A percentile compares a stretch with the other conserved stretches of the same genome.
These are phyloP conservation scores for Trematocara nigrifrons DNA, from an alignment of 2,113 vertebrate genomes.

Conservation along the genomic window DNA sequence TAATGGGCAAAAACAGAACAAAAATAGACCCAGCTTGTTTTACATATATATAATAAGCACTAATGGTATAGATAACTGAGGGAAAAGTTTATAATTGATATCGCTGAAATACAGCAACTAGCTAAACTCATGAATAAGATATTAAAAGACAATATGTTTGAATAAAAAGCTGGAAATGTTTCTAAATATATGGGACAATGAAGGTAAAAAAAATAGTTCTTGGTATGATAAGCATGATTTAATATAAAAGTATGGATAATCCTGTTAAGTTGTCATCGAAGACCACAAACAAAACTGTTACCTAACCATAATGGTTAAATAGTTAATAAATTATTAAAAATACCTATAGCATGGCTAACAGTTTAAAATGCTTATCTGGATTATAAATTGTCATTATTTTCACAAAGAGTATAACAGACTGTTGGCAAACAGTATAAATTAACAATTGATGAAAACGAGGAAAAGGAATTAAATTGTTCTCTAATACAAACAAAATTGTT, in stretches of 20 bases:
- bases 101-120: not conserved
- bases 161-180: not conserved
- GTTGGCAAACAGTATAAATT: not conserved
- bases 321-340: not conserved
- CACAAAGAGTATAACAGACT: not conserved
- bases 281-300: not conserved
- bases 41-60: not conserved
- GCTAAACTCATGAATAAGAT: not conserved
- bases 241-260: not conserved
- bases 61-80: not conserved
- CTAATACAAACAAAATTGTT: not conserved
- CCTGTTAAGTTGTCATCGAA: not conserved
- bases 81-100: not conserved
- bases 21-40: not conserved
- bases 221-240: not conserved
- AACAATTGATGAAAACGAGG: accelerated
- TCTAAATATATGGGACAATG: not conserved
- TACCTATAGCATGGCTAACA: not conserved
- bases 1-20: not conserved
- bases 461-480: not conserved
- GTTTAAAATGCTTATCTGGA: not conserved
- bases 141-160: not conserved
- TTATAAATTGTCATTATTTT: not conserved
- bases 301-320: not conserved
- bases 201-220: not conserved